Evolutionary conservation across 2,113 vertebrate species (phyloP).

Genomic region (Polypterus bichir): DNA sequence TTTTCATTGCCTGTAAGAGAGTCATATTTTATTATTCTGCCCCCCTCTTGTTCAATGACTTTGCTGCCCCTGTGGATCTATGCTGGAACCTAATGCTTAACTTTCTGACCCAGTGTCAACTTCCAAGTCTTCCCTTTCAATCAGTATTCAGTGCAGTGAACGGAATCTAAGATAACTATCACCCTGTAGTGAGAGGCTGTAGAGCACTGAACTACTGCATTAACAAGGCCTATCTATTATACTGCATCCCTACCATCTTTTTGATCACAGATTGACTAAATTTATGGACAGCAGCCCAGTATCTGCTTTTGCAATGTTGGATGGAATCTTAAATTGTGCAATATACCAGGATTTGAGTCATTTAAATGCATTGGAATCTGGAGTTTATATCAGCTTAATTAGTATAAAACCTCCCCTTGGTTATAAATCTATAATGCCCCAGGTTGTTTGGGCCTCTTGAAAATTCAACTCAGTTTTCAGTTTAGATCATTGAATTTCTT

Average conservation of each 20-base stretch:
- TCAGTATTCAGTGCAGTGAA: slow-evolving; percentile 27
- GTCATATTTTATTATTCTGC: too few relatives aligned
- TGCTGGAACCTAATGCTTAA: neutral
- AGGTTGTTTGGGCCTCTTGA: too few relatives aligned
- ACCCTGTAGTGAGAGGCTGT: neutral
- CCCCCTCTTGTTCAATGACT: too few relatives aligned
- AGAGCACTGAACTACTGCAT: slow-evolving; percentile 3
- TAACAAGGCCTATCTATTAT: slow-evolving; percentile 22
- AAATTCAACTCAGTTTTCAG: too few relatives aligned
- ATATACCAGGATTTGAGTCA: slow-evolving; percentile 22
- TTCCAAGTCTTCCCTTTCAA: slow-evolving; percentile 20
- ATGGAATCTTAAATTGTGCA: slow-evolving; percentile 30
- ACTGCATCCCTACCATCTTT: slow-evolving; percentile 11
- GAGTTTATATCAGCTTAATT: slow-evolving; percentile 30
- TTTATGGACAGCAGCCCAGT: slow-evolving; percentile 24
- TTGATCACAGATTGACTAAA: slow-evolving; percentile 19
- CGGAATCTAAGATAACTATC: slow-evolving; percentile 24
- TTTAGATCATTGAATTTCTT: too few relatives aligned
- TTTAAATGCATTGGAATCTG: slow-evolving; percentile 37
- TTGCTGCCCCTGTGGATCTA: neutral
- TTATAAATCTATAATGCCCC: slow-evolving; percentile 23
- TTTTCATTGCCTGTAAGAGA: too few relatives aligned
- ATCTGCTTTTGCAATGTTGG: slow-evolving; percentile 27
- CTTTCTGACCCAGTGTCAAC: slow-evolving; percentile 14
- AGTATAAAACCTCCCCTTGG: slow-evolving; percentile 19